These are phyloP conservation scores for Neodiprion pinetum DNA, from an alignment of 1,140 invertebrate genomes.

Conservation along the genomic window DNA sequence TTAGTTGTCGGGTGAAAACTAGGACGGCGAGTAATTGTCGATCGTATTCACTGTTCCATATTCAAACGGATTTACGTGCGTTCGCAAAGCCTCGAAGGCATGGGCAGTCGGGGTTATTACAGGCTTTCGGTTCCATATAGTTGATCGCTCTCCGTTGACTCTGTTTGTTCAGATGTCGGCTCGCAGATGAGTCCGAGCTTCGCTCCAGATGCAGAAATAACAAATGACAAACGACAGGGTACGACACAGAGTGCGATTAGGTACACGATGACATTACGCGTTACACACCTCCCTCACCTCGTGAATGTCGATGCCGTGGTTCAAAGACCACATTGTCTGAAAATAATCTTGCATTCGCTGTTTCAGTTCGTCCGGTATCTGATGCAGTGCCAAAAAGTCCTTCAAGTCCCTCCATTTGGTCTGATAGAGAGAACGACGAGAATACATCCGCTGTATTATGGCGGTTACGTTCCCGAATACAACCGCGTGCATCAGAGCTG, in stretches of 20 bases:
- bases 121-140: too few relatives aligned
- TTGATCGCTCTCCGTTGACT: too few relatives aligned
- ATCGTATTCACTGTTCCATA: too few relatives aligned
- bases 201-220: neutral
- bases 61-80: too few relatives aligned
- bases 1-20: too few relatives aligned
- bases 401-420: constrained; percentile 96
- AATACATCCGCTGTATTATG: constrained; percentile 99
- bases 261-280: neutral
- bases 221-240: constrained; percentile 18
- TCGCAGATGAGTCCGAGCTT: neutral
- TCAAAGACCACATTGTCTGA: constrained; percentile 98
- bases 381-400: constrained; percentile 96
- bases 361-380: constrained; percentile 93
- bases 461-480: constrained; percentile 99
- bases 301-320: constrained; percentile 98
- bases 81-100: too few relatives aligned
- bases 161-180: too few relatives aligned
- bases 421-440: constrained; percentile 94
- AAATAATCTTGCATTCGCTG: constrained; percentile 99
- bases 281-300: constrained; percentile 70
- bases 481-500: constrained; percentile 97
- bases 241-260: constrained; percentile 1
- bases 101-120: too few relatives aligned
- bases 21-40: too few relatives aligned